Evolutionary conservation across 2,797 vertebrate species (phyloP).

Genomic region (Prionace glauca): DNA sequence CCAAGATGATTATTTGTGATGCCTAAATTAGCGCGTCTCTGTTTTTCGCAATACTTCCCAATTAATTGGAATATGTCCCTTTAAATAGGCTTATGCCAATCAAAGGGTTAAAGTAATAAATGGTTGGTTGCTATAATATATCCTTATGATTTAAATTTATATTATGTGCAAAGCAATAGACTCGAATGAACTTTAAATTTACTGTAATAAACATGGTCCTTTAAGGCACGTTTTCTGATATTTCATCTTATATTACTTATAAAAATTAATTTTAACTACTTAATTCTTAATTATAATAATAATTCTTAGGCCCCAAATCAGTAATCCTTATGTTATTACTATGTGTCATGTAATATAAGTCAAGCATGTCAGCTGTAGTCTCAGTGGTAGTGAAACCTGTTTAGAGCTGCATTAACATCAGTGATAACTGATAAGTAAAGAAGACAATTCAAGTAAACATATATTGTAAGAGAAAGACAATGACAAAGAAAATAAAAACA

Average conservation of each 20-base stretch:
- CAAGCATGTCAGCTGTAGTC: conserved; percentile 23
- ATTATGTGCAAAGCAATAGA: conserved; percentile 37
- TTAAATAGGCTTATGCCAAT: conserved; percentile 21
- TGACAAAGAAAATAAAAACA: conserved; percentile 1
- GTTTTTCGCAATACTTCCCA: conserved; percentile 2
- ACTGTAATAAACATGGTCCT: conserved; percentile 37
- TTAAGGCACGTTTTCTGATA: conserved; percentile 36
- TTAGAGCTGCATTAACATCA: conserved; percentile 34
- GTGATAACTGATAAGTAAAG: conserved; percentile 26
- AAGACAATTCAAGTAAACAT: conserved; percentile 29
- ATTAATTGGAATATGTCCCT: conserved; percentile 14
- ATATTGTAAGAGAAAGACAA: background rate
- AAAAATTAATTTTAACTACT: conserved; percentile 39
- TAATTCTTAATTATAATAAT: conserved; percentile 39
- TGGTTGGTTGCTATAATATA: conserved; percentile 32
- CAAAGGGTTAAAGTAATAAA: conserved; percentile 37
- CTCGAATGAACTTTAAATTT: conserved; percentile 35
- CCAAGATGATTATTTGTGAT: conserved; percentile 32
- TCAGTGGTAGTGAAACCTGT: conserved; percentile 37
- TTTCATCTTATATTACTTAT: conserved; percentile 37
- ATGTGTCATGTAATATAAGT: conserved; percentile 38
- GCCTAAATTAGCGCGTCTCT: conserved; percentile 25
- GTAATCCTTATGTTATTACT: conserved; percentile 38
- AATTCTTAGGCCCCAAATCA: conserved; percentile 37
- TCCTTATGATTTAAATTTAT: conserved; percentile 39